These are phyloP conservation scores for Neogale vison DNA, from an alignment of 2,113 vertebrate species.

Conservation along the genomic window DNA sequence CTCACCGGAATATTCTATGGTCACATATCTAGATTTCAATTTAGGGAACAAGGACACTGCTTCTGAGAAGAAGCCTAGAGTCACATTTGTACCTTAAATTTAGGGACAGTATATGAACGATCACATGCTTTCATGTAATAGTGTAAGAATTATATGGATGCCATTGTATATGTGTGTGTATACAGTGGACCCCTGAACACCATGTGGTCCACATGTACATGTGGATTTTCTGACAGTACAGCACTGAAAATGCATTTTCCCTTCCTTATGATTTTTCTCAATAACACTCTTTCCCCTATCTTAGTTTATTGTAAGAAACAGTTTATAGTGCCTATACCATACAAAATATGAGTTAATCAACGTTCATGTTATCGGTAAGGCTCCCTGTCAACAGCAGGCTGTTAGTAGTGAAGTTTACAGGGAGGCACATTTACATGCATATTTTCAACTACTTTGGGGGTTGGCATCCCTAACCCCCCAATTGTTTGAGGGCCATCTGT, in stretches of 20 bases:
- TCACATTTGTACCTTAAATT: rapidly evolving
- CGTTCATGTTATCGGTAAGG: background rate
- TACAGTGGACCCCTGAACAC: background rate
- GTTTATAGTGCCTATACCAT: background rate
- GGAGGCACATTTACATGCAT: background rate
- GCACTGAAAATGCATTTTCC: background rate
- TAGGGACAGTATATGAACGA: background rate
- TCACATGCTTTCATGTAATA: too few species aligned
- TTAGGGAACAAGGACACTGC: background rate
- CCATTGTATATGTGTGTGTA: background rate
- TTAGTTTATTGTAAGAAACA: background rate
- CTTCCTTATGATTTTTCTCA: background rate
- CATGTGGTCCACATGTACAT: background rate
- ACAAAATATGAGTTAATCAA: background rate
- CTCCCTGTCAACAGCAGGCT: background rate
- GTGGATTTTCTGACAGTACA: background rate
- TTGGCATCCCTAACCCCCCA: background rate
- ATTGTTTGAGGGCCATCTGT: background rate
- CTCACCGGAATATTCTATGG: background rate
- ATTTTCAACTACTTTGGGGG: background rate
- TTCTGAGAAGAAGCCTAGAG: background rate
- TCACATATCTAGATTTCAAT: background rate
- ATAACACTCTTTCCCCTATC: background rate
- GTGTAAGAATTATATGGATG: rapidly evolving
- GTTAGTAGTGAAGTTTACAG: background rate